Percentiles rank a stretch among this genome's conserved stretches.
These are phyloP conservation scores for Palythoa grandis DNA, from an alignment of 92 coral and sea anemone genomes.

Conservation along the genomic window DNA sequence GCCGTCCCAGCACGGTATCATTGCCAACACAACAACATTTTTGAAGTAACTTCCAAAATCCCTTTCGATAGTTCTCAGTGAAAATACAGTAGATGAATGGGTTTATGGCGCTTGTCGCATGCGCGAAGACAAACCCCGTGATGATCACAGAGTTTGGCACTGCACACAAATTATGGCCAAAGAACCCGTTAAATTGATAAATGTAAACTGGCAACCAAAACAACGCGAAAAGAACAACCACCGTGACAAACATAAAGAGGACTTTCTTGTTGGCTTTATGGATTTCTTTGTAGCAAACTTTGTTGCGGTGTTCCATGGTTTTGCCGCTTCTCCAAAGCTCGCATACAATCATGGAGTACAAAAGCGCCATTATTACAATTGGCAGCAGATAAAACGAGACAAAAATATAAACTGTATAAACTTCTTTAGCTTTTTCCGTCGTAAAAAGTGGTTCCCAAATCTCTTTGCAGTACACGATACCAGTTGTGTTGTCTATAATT, in stretches of 20 bases:
- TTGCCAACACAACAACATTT: neutral
- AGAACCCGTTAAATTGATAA: constrained; percentile 9
- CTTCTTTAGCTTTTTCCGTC: neutral
- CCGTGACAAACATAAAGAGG: constrained; percentile 30
- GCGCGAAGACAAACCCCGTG: constrained; percentile 12
- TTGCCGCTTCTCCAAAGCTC: constrained; percentile 23
- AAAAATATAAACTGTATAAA: constrained; percentile 18
- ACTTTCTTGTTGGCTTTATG: constrained; percentile 42
- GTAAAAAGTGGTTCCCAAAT: constrained; percentile 35
- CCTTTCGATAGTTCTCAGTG: constrained; percentile 35
- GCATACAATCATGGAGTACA: constrained; percentile 4
- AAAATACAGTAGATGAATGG: constrained; percentile 33
- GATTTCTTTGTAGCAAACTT: constrained; percentile 2
- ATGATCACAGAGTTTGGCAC: neutral
- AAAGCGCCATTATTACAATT: constrained; percentile 11
- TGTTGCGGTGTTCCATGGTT: constrained; percentile 38
- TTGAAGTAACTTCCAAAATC: constrained; percentile 1
- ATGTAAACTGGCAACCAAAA: constrained; percentile 34
- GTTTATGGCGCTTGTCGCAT: constrained; percentile 31
- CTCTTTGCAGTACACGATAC: constrained; percentile 4
- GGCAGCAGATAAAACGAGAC: constrained; percentile 16
- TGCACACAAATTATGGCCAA: neutral
- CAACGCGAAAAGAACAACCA: constrained; percentile 13
- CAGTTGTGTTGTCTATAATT: neutral
- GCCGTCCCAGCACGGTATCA: neutral